A percentile compares a stretch with the other conserved stretches of the same genome.
Evolutionary conservation across 2,113 vertebrate genomes (phyloP).

Genomic region (Oreotrochilus melanogaster): DNA sequence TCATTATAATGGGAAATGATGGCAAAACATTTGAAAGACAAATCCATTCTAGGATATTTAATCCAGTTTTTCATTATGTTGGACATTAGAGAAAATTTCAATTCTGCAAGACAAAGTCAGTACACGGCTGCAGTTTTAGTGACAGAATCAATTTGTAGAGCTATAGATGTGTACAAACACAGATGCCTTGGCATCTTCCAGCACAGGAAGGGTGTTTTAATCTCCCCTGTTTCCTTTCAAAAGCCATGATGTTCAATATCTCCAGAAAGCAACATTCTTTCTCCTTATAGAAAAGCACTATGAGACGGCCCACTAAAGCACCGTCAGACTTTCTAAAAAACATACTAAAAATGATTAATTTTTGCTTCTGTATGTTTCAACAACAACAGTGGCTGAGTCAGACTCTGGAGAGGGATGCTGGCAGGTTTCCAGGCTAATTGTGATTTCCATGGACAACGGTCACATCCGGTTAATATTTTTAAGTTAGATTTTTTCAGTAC

Average conservation of each 20-base stretch:
- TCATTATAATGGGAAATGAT: background rate
- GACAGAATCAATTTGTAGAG: background rate
- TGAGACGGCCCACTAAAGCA: background rate
- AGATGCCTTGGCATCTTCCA: background rate
- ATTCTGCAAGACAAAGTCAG: slow-evolving; percentile 3
- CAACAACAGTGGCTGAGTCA: background rate
- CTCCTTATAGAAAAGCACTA: background rate
- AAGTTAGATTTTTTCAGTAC: background rate
- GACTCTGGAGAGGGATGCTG: background rate
- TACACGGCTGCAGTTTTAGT: background rate
- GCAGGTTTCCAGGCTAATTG: background rate
- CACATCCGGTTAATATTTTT: background rate
- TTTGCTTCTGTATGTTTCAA: background rate
- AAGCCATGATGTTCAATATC: background rate
- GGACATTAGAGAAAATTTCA: slow-evolving; percentile 29
- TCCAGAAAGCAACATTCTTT: background rate
- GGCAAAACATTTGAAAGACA: slow-evolving; percentile 28
- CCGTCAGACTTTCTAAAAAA: background rate
- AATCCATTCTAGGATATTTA: background rate
- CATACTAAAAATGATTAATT: background rate
- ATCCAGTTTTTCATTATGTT: slow-evolving; percentile 25
- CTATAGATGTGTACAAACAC: background rate
- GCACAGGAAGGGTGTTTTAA: background rate
- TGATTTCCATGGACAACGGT: background rate
- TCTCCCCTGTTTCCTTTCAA: background rate